Evolutionary conservation across 2,113 vertebrate genomes (phyloP).

Genomic region (Lepus timidus): DNA sequence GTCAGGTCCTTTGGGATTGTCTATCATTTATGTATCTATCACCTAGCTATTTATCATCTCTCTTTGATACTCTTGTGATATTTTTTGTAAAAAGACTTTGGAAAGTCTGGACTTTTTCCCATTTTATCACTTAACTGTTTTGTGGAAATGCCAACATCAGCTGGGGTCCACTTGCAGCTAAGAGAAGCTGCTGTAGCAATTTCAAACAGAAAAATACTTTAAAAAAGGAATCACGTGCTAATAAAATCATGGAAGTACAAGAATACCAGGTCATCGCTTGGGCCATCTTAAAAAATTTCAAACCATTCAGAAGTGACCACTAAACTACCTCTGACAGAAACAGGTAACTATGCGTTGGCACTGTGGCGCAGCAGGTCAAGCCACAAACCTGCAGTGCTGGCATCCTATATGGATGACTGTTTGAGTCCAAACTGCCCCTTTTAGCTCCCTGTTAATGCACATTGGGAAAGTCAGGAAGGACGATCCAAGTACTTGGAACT

Average conservation of each 20-base stretch:
- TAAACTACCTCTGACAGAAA: not conserved
- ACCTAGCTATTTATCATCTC: not conserved
- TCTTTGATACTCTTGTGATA: not conserved
- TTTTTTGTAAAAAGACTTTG: conserved; percentile 37
- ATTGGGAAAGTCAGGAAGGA: too few species aligned
- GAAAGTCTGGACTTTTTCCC: not conserved
- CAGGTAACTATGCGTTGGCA: not conserved
- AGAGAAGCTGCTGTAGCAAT: not conserved
- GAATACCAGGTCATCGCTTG: not conserved
- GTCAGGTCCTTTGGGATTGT: not conserved
- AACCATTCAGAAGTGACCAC: not conserved
- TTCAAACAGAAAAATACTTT: not conserved
- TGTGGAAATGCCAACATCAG: not conserved
- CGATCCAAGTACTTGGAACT: too few species aligned
- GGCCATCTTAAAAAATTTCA: not conserved
- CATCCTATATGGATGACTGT: too few species aligned
- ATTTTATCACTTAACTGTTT: not conserved
- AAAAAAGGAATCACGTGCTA: not conserved
- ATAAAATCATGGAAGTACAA: not conserved
- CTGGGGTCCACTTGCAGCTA: not conserved
- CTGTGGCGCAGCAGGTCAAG: too few species aligned
- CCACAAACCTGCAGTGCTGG: too few species aligned
- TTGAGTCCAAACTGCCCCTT: too few species aligned
- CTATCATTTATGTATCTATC: not conserved
- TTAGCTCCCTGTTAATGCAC: too few species aligned